Base-by-base conservation (phyloP, 2,888 invertebrate species). In the Clanis bilineata region DNA sequence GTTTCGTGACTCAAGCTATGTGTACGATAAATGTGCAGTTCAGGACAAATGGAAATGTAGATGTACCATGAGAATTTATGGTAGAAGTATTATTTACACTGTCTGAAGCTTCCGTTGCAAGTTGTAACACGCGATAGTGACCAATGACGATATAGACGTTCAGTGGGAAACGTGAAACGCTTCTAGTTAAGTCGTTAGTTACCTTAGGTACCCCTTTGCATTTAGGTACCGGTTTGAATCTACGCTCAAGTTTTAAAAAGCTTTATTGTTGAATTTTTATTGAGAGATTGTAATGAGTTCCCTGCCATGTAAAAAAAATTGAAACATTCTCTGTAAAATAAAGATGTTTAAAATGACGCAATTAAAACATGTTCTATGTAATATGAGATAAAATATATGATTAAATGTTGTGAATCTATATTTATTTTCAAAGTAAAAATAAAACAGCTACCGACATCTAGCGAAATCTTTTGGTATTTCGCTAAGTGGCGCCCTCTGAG, bases 241-340 rank as follows among this genome's bases (percentile, higher is more conserved):
- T 88, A 87, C 88, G 92, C 90, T 90, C 90, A 91, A 90, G 78
- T 88, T 89, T 86, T 82, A 83, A 82, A 88, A 88, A 81, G 92
- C 91, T 91, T 91, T 90, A 90, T 87, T 89, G 88, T 91, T 90
- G 76, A 80, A 76, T 79, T 86, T 86, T 89, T 85, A 86, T 88
- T 85, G 71, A 85, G 76, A 85, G 78, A 86, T 89, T 91, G 79
- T 89, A 85, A 85, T 91, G 74, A 83, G 83, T 90, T 89, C 74
- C 80, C 81, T 79, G 89, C 86, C 82, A 85, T 44, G 54, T 70
- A 71, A 83, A 82, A 64, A 79, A 79, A 84, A 77, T 80, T 78
- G 28, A 32, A 51, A 51, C 78, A 73, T 86, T 83, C 76, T 88
- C 80, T 85, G 78, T 87, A 80, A 73, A 69, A 74, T 72, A 65